Evolutionary conservation across 2,113 vertebrate genomes (phyloP).

Genomic region (Cariama cristata): DNA sequence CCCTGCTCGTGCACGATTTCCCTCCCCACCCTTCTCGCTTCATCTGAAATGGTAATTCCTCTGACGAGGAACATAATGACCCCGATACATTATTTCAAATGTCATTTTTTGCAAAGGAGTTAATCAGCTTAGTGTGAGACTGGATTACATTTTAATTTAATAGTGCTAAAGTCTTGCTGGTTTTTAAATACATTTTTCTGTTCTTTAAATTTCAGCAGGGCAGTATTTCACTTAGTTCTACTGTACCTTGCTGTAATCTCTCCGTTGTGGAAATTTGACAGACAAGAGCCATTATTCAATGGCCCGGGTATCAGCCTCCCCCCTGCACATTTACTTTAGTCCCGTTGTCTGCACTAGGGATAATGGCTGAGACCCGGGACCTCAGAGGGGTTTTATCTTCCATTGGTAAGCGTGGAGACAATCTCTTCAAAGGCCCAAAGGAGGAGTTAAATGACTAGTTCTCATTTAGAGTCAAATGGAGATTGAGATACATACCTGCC

Average conservation of each 20-base stretch:
- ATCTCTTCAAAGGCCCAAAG: not conserved
- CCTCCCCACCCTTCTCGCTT: not conserved
- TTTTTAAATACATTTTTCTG: not conserved
- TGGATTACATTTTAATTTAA: conserved; percentile 64
- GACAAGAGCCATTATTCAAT: not conserved
- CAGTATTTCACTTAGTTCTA: not conserved
- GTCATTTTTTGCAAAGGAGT: conserved; percentile 7
- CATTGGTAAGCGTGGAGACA: not conserved
- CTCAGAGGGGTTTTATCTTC: not conserved
- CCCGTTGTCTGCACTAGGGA: not conserved
- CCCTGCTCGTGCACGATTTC: accelerated
- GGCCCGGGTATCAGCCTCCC: not conserved
- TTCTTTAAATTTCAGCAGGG: not conserved
- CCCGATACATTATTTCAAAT: conserved; percentile 5
- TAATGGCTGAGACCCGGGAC: not conserved
- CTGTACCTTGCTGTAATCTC: not conserved
- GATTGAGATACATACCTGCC: not conserved
- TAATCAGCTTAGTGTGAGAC: conserved; percentile 53
- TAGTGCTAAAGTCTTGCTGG: not conserved
- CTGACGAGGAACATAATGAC: conserved; percentile 6
- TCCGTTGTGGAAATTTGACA: not conserved
- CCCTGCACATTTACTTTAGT: not conserved
- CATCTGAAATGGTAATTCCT: not conserved
- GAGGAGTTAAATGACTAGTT: not conserved
- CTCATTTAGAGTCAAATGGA: not conserved